phyloP scores from a whole-genome alignment of 2,888 invertebrate genomes.

The Morinoia aosen region DNA sequence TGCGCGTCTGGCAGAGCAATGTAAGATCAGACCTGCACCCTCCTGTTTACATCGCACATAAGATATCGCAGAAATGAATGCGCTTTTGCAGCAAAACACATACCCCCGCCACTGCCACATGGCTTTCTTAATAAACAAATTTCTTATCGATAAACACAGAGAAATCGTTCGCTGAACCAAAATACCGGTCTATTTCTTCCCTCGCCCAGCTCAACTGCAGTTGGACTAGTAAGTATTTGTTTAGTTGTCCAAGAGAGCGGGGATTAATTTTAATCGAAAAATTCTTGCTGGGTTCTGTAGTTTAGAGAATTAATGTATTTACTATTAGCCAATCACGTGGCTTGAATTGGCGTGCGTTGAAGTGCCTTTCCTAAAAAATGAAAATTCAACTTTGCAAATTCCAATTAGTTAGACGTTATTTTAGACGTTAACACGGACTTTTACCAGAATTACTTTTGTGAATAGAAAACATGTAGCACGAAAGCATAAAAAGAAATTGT shows the following conservation, averaged over 20 bases:
- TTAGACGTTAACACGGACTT: too few species aligned
- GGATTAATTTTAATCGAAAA: not conserved
- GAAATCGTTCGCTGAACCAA: not conserved
- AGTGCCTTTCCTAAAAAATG: not conserved
- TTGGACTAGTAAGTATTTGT: not conserved
- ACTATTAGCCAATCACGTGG: not conserved
- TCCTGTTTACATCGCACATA: not conserved
- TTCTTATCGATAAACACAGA: constrained; percentile 1
- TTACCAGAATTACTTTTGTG: too few species aligned
- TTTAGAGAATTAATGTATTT: not conserved
- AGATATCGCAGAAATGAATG: not conserved
- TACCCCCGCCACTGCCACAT: not conserved
- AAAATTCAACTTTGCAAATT: too few species aligned
- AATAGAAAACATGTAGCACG: too few species aligned
- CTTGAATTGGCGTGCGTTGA: too few species aligned
- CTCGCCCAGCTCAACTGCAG: not conserved
- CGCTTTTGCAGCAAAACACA: not conserved
- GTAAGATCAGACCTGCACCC: not conserved
- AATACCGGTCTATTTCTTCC: not conserved
- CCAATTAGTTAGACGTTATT: too few species aligned
- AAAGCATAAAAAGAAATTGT: too few species aligned
- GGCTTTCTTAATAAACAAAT: constrained; percentile 4
- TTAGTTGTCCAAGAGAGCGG: not conserved
- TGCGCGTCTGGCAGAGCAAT: not conserved
- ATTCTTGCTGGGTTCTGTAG: not conserved